phyloP scores from a whole-genome alignment of 2,113 vertebrate genomes.

The Prolemur simus region DNA sequence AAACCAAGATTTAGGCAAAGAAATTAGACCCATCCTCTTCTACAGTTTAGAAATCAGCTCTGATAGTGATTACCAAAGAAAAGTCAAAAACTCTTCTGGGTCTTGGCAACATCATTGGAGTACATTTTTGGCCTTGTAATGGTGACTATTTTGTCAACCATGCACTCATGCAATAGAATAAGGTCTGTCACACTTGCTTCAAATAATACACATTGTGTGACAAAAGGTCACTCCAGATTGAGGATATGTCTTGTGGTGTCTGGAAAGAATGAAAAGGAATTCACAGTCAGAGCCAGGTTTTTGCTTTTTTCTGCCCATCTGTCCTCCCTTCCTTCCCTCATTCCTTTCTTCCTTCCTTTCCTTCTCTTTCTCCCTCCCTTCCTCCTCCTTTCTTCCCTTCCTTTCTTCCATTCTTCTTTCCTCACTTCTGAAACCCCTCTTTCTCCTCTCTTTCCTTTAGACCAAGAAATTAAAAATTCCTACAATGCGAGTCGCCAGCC shows the following conservation, averaged over 20 bases:
- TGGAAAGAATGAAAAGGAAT: neutral
- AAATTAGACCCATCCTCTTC: neutral
- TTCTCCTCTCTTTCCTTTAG: constrained; percentile 31
- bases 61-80: neutral
- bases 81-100: neutral
- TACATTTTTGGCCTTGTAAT: neutral
- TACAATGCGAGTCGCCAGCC: neutral
- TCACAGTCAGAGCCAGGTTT: neutral
- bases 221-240: neutral
- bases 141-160: neutral
- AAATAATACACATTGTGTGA: neutral
- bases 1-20: neutral
- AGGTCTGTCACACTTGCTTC: neutral
- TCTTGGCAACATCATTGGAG: accelerated
- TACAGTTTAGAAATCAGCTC: neutral
- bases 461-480: constrained; percentile 72
- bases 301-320: neutral
- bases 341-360: no score
- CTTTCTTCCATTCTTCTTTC: neutral
- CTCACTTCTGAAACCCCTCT: neutral
- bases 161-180: neutral
- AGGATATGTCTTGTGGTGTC: neutral
- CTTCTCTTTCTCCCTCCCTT: accelerated
- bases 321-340: neutral
- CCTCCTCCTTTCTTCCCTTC: no score